phyloP scores from a whole-genome alignment of 2,797 vertebrate species.

The Eulemur rubriventer region DNA sequence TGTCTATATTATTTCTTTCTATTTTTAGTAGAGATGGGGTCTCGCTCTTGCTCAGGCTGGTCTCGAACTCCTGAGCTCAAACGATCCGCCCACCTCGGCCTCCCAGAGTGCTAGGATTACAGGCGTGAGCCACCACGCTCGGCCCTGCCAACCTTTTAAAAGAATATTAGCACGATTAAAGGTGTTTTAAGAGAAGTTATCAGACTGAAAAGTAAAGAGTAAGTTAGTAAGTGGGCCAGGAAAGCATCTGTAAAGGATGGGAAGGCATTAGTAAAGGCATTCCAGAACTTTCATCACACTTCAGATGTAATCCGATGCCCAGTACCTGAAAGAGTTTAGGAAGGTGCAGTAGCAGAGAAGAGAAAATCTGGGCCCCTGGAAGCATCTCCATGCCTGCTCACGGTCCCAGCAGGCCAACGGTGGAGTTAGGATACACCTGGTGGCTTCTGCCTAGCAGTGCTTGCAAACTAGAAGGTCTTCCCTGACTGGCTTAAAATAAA shows the following conservation, averaged over 20 bases:
- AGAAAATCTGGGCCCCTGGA: not conserved
- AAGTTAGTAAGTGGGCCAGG: not conserved
- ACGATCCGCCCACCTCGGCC: too few species aligned
- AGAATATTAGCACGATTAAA: not conserved
- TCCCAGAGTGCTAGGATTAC: too few species aligned
- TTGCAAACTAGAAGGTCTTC: not conserved
- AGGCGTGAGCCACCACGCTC: too few species aligned
- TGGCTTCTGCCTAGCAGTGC: not conserved
- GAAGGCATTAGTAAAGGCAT: conserved; percentile 2
- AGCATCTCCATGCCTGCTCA: not conserved
- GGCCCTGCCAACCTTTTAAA: not conserved
- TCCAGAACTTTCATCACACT: not conserved
- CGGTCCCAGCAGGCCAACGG: not conserved
- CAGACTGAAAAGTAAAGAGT: not conserved
- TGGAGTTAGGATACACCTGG: not conserved
- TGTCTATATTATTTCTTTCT: too few species aligned
- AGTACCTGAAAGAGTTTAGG: not conserved
- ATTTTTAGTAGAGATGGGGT: too few species aligned
- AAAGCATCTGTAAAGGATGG: not conserved
- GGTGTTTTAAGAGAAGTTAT: not conserved
- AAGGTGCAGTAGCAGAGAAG: not conserved
- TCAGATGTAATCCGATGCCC: not conserved
- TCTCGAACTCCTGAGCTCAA: too few species aligned
- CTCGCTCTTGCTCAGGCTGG: too few species aligned
- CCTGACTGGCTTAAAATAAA: too few species aligned